Base-by-base conservation (phyloP, 1,140 invertebrate genomes). In the Gerris buenoi region DNA sequence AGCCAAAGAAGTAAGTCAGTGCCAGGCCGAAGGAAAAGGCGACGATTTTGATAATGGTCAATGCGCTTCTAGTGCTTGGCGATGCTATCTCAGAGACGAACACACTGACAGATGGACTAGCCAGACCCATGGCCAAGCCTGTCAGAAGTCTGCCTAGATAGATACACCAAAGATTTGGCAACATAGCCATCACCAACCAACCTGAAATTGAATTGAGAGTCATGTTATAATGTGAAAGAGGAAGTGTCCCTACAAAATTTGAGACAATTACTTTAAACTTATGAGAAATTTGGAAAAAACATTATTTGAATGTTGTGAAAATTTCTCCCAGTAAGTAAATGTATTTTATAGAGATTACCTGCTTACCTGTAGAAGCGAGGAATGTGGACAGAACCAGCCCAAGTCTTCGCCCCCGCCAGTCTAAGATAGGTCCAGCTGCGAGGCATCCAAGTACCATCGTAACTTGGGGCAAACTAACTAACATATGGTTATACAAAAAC, bases 1-100 rank as follows among this genome's bases (percentile, higher is more conserved):
- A 29, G 22, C 33, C 33, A 13, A 65, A 28, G 23, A 2, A 57
- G 33, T 65, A 65, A 27, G 46, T 65, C 13, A 57, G 1, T 1
- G 46, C 18, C 13, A 65, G 29, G 14, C 64, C 64, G 1, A 65
- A 29, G 18, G 64, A 65, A 46, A 65, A 65, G 29, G 64, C 64
- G 22, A 23, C 25, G 2, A 26, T 27, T 25, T 65, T 65, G 64
- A 56, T 46, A n/a, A 28, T 56, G 23, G 64, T 56, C 5, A 65
- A 18, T 14, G 23, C 29, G 0, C 27, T 22, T 23, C 64, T 65
- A 15, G 46, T 2, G 15, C 26, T 65, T 1, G 64, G 64, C 1
- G 64, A 27, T 1, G 64, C 29, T 25, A 65, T 65, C 33, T 65
- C 64, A 10, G 64, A 27, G 46, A 65, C 27, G 18, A 65, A 29